phyloP scores from a whole-genome alignment of 53 echinoderm and acorn worm species.

The Hippasteria phrygiana region DNA sequence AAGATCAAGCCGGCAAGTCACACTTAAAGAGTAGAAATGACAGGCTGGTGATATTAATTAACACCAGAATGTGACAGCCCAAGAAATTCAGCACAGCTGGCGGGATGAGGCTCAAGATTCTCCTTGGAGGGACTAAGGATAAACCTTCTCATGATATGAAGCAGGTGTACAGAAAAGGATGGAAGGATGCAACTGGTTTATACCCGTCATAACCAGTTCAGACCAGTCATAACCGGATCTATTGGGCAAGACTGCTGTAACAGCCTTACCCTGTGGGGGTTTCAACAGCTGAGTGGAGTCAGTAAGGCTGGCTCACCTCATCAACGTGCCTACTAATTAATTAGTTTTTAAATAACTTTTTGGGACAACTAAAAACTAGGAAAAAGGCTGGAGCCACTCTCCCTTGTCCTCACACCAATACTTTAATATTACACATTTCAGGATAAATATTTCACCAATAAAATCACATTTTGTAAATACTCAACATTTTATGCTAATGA shows the following conservation, averaged over 20 bases:
- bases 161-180: background rate
- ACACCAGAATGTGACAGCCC: background rate
- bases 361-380: background rate
- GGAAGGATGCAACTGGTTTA: conserved; percentile 3
- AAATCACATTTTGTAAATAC: too few relatives aligned
- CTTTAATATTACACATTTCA: too few relatives aligned
- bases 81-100: background rate
- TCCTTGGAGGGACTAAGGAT: background rate
- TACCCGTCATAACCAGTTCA: background rate
- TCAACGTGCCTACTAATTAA: background rate
- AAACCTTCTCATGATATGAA: background rate
- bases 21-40: background rate
- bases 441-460: too few relatives aligned
- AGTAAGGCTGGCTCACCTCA: background rate
- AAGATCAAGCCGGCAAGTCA: background rate
- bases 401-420: too few relatives aligned
- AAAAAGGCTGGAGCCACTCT: too few relatives aligned
- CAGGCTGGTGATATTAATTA: background rate
- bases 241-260: background rate
- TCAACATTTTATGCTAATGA: too few relatives aligned
- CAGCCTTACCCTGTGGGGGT: background rate
- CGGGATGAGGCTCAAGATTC: background rate
- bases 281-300: background rate
- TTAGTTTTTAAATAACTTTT: background rate
- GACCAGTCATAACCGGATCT: background rate